Conservation (phyloP, 2,113 vertebrate genomes). For the Xyrauchen texanus region DNA sequence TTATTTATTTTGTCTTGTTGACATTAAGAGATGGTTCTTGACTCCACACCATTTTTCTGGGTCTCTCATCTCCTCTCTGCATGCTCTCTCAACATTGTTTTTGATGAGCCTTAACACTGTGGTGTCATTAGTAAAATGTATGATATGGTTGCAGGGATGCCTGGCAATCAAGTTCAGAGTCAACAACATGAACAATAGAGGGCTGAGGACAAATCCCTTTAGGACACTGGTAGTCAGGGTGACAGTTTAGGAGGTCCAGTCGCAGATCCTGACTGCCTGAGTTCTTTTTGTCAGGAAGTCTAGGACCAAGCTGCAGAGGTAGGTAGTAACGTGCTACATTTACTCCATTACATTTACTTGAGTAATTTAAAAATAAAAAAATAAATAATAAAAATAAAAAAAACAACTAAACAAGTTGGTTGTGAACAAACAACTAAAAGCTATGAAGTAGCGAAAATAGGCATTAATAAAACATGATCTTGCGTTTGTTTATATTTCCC, state of each 20-base stretch:
- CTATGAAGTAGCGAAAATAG: too few relatives aligned
- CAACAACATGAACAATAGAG: constrained; percentile 2
- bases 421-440: too few relatives aligned
- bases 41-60: constrained; percentile 18
- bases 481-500: too few relatives aligned
- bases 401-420: too few relatives aligned
- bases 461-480: too few relatives aligned
- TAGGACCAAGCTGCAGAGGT: background rate
- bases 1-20: constrained; percentile 39
- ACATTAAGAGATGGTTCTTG: constrained; percentile 34
- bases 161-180: constrained; percentile 19
- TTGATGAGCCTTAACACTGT: constrained; percentile 29
- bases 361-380: too few relatives aligned
- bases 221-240: background rate
- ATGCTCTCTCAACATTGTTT: constrained; percentile 25
- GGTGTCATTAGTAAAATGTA: constrained; percentile 24
- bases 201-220: background rate
- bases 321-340: too few relatives aligned
- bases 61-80: constrained; percentile 37
- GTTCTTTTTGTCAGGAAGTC: constrained; percentile 7
- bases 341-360: too few relatives aligned
- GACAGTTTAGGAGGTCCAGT: constrained; percentile 11
- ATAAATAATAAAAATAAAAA: too few relatives aligned
- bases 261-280: background rate
- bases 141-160: constrained; percentile 25